Evolutionary conservation across 2,888 invertebrate species (phyloP).

Genomic region (Agonopterix subpropinquella): DNA sequence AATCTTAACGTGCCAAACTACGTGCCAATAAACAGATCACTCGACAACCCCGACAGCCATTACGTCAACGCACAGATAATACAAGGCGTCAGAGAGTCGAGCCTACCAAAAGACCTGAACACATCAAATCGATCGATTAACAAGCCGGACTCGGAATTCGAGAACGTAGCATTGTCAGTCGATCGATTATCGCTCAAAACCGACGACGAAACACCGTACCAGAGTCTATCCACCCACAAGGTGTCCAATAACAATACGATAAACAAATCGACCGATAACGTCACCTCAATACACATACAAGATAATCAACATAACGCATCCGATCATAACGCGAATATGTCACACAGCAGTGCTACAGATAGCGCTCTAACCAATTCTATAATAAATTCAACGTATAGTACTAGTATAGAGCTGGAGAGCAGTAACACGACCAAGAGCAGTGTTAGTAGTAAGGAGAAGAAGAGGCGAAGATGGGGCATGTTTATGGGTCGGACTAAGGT

Average conservation of each 20-base stretch:
- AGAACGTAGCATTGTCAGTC: constrained; percentile 41
- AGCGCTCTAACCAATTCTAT: constrained; percentile 43
- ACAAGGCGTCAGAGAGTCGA: constrained; percentile 56
- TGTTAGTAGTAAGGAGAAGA: constrained; percentile 74
- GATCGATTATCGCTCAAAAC: constrained; percentile 48
- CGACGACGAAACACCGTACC: constrained; percentile 63
- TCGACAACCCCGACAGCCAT: constrained; percentile 43
- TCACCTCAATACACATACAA: constrained; percentile 56
- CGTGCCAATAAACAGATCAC: constrained; percentile 21
- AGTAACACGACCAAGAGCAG: constrained; percentile 31
- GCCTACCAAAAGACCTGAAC: constrained; percentile 50
- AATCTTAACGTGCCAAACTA: constrained; percentile 30
- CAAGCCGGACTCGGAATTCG: constrained; percentile 36
- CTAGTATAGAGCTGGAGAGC: constrained; percentile 40
- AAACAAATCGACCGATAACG: constrained; percentile 46
- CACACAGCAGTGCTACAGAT: constrained; percentile 28
- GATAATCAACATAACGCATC: constrained; percentile 17
- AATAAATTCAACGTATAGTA: constrained; percentile 45
- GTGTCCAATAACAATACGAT: constrained; percentile 52
- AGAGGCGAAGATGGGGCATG: constrained; percentile 80
- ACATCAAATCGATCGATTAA: constrained; percentile 36
- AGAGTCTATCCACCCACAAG: constrained; percentile 57
- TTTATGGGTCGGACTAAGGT: constrained; percentile 78
- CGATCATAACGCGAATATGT: constrained; percentile 20
- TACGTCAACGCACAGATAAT: constrained; percentile 68